phyloP scores from a whole-genome alignment of 2,113 vertebrate genomes.

The Apistogramma diplotaenia region DNA sequence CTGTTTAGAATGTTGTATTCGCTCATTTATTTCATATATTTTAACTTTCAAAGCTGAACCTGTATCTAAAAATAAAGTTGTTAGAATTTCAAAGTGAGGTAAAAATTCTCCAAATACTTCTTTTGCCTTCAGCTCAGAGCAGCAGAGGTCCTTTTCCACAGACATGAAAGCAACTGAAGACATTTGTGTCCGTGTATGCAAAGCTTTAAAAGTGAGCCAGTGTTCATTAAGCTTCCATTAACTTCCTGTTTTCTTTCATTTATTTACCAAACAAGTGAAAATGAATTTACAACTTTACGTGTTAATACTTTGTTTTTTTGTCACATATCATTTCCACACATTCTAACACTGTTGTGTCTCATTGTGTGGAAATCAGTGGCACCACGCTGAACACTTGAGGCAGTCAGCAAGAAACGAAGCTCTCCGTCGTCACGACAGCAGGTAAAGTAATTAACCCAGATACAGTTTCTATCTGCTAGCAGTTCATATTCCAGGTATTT shows the following conservation, averaged over 20 bases:
- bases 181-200: neutral
- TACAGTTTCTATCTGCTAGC: slow-evolving; percentile 43
- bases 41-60: neutral
- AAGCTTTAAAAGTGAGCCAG: neutral
- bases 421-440: neutral
- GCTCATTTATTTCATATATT: neutral
- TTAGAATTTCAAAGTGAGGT: neutral
- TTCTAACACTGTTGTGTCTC: rapidly evolving
- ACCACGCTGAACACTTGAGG: neutral
- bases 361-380: neutral
- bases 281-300: neutral
- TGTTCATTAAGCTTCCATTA: neutral
- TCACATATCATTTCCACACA: neutral
- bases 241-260: neutral
- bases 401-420: neutral
- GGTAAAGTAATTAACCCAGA: slow-evolving; percentile 68
- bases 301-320: neutral
- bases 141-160: no score
- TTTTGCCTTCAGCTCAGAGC: no score
- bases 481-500: slow-evolving; percentile 53
- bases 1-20: neutral
- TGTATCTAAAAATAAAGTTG: neutral
- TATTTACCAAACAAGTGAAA: neutral
- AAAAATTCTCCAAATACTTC: neutral
- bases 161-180: neutral